These are phyloP conservation scores for Aelia acuminata DNA, from an alignment of 2,888 invertebrate species.

Conservation along the genomic window DNA sequence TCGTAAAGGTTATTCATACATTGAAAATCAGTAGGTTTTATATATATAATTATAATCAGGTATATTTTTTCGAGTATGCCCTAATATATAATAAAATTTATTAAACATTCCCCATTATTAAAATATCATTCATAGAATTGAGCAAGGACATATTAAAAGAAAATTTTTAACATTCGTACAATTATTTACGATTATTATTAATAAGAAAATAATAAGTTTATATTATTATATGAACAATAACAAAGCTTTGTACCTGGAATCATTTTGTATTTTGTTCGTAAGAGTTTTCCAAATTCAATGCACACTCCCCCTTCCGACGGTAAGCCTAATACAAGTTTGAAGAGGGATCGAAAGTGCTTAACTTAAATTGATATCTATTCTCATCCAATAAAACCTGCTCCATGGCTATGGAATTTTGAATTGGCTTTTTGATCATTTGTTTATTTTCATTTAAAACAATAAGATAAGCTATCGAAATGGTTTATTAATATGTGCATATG, in stretches of 20 bases:
- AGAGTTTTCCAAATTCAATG: not conserved
- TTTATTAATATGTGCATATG: not conserved
- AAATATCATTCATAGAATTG: no score
- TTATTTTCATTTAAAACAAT: not conserved
- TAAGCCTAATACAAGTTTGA: slow-evolving; percentile 32
- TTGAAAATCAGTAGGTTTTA: no score
- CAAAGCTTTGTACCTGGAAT: not conserved
- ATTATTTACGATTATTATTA: no score
- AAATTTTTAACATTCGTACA: no score
- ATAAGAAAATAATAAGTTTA: not conserved
- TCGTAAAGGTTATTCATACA: no score
- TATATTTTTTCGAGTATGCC: no score
- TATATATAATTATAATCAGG: no score
- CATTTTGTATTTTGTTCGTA: not conserved
- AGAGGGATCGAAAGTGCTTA: slow-evolving; percentile 37
- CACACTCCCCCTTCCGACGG: not conserved
- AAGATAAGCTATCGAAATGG: not conserved
- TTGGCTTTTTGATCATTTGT: not conserved
- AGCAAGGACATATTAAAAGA: no score
- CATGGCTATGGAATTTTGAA: not conserved
- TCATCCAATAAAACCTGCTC: not conserved
- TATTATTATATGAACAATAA: not conserved
- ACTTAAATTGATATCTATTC: slow-evolving; percentile 37
- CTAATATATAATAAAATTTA: no score
- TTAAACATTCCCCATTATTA: no score